A percentile compares a stretch with the other conserved stretches of the same genome.
These are phyloP conservation scores for Zalophus californianus DNA, from an alignment of 2,797 vertebrate genomes.

Conservation along the genomic window DNA sequence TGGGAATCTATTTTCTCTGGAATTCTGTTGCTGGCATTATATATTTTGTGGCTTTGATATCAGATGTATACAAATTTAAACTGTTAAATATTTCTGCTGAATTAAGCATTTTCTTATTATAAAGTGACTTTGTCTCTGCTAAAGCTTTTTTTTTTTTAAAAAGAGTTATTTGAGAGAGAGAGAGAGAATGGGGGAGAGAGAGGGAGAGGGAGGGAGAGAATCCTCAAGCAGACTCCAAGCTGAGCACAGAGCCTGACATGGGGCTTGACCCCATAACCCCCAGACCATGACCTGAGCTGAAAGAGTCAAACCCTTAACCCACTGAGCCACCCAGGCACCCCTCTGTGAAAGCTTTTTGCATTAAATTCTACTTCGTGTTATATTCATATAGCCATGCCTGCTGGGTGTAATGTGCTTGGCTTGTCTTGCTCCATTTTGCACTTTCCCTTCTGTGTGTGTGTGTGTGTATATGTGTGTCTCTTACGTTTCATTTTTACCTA, in stretches of 20 bases:
- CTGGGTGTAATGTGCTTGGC: neutral
- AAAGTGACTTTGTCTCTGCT: constrained; percentile 18
- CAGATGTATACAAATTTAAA: neutral
- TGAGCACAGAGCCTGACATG: too few relatives aligned
- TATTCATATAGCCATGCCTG: neutral
- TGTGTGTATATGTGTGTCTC: neutral
- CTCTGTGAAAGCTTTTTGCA: neutral
- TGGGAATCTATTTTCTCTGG: neutral
- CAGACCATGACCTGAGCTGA: too few relatives aligned
- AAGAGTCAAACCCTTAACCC: too few relatives aligned
- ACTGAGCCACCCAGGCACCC: too few relatives aligned
- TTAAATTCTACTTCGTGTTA: constrained; percentile 39
- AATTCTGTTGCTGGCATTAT: neutral
- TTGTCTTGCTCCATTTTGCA: neutral
- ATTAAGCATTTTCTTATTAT: constrained; percentile 40
- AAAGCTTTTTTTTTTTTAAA: neutral
- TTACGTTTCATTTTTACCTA: neutral
- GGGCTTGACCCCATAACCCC: too few relatives aligned
- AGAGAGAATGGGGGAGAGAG: too few relatives aligned
- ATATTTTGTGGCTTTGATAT: neutral
- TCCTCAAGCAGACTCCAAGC: neutral
- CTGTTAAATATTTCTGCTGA: neutral
- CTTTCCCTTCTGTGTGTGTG: neutral
- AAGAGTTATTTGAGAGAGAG: too few relatives aligned
- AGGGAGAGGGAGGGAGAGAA: too few relatives aligned